Base-by-base conservation (phyloP, 2,113 vertebrate species). In the Anguilla rostrata region DNA sequence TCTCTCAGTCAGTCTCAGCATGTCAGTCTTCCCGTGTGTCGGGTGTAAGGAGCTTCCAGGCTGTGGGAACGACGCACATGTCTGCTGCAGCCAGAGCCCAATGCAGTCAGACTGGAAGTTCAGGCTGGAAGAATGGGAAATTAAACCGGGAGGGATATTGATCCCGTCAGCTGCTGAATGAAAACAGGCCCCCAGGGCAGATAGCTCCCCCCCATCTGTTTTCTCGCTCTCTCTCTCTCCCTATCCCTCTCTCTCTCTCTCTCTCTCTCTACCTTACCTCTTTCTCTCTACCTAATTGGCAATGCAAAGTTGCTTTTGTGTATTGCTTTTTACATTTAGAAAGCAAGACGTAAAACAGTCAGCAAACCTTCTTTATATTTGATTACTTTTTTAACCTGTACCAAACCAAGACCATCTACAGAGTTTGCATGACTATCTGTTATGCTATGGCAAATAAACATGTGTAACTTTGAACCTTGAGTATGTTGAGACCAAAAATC, bases 51-150 rank as follows among this genome's bases (percentile, higher is more conserved):
- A n/a, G 53, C 20, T 46, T 12, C 49, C 40, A 20, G 22, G 0
- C 7, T 9, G 11, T 81, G 16, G 16, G 78, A 40, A 29, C 14
- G 78, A 39, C 39, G 18, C 56, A 60, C n/a, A n/a, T 80, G 78
- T 39, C 78, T 3, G 39, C 22, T 18, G 16, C 16, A 41, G 18
- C 81, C 49, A 41, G 53, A 22, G 3, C 57, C 63, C 85, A 83
- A 91, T 91, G 90, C 90, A 39, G 88, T 87, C 89, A 86, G 83
- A 94, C 93, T 90, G 90, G 94, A 92, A 89, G 91, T 92, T 92
- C 94, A 89, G 90, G 92, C 90, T 46, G 15, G 43, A 85, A 41
- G 29, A 26, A 18, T 41, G 22, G 39, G 34, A 41, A 60, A 40
- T 15, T 5, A 66, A 34, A 66, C 83, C 9, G 57, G n/a, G 34